Evolutionary conservation across 2,113 vertebrate species (phyloP), one percentile per base, ranked within the genome.

Genomic region (Salvelinus sp.): DNA sequence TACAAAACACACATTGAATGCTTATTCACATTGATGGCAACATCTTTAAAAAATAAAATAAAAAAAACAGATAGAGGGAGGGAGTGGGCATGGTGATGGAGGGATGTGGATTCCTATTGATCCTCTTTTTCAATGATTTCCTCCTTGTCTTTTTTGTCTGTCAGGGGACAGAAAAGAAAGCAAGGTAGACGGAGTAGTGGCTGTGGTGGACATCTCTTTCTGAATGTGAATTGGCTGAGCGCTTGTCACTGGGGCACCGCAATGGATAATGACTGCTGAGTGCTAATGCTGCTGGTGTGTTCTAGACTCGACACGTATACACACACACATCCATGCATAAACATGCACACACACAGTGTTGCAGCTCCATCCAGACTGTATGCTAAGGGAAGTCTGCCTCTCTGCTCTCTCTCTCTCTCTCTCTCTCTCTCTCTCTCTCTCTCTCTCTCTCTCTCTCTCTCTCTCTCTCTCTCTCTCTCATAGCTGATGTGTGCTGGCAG

Each of bases 91-190:
- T 68, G 33, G 38, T 44, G 38, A 44, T 44, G 38, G 38, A 44
- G 7, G 38, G 48, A 33, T 64, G 44, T 70, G 65, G 72, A 70
- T 83, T 84, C 68, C 23, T 85, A 91, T 91, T 85, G 86, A 91
- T 90, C 86, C 81, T 79, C 70, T 76, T 79, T 83, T 85, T 84
- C 79, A 91, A 90, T 88, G 89, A 90, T 92, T 93, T 85, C 77
- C 82, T 83, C 72, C 80, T 44, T 44, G 38, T 44, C 85, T 44
- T 44, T 44, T 44, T 80, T 85, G 76, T 83, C 69, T 78, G 83
- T 86, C 76, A 73, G 80, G 47, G 70, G 77, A 78, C 78, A 54
- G 50, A 80, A 88, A 85, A 81, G 80, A 86, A 73, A 71, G 72
- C 77, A 74, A 79, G 81, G 77, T 79, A 85, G 76, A 79, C 12